A percentile compares a stretch with the other conserved stretches of the same genome.
These are phyloP conservation scores for Phyllostomus hastatus DNA, from an alignment of 2,113 vertebrate genomes.

Conservation along the genomic window DNA sequence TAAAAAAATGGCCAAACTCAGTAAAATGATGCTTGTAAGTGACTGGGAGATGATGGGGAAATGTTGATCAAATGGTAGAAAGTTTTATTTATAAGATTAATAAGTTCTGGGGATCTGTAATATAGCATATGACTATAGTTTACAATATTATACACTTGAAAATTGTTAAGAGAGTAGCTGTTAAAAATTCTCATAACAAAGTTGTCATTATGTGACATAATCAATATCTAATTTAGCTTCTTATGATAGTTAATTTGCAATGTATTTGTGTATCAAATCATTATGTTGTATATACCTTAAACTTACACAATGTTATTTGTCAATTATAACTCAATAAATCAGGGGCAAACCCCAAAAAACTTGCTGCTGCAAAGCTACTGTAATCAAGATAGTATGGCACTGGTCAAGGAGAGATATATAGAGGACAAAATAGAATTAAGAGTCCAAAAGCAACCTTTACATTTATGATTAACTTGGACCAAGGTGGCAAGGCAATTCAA, in stretches of 20 bases:
- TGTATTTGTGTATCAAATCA: neutral
- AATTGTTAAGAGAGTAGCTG: neutral
- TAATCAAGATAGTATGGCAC: neutral
- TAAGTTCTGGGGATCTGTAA: neutral
- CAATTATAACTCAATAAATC: neutral
- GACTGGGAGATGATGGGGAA: neutral
- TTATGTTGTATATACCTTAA: neutral
- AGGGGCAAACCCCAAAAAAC: neutral
- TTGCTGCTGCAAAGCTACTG: neutral
- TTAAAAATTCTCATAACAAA: neutral
- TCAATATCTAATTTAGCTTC: neutral
- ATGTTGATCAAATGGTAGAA: neutral
- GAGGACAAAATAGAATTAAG: neutral
- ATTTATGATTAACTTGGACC: neutral
- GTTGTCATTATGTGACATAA: neutral
- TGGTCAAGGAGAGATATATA: neutral
- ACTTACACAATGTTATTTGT: neutral
- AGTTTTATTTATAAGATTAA: neutral
- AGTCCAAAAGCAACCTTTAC: neutral
- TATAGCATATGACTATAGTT: neutral
- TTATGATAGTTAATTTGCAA: neutral
- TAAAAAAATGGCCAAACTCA: neutral
- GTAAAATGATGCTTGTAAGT: neutral
- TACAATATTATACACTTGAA: neutral
- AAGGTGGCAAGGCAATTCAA: neutral